Evolutionary conservation across 2,113 vertebrate genomes (phyloP), one percentile per base, ranked within the genome.

Genomic region (Calyptommatus sinebrachiatus): DNA sequence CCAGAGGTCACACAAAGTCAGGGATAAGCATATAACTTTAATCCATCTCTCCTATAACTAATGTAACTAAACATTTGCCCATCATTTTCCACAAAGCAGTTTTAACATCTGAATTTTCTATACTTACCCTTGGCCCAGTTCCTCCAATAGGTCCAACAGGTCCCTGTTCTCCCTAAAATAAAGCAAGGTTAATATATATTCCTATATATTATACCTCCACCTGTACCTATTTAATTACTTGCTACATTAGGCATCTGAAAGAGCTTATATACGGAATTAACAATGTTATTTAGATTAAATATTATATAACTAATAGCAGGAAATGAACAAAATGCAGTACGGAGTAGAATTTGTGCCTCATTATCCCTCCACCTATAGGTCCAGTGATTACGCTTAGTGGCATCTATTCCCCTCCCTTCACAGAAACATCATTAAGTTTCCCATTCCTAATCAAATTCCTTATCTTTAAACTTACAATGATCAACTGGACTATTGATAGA

Each of bases 91-190:
- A 35, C 29, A 26, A 18, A 9, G 3, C 35, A 31, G 14, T 46
- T 79, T 21, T 79, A 63, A 45, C 48, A 28, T 14, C 1, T 8
- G 20, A 50, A 12, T 69, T 74, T 41, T 68, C 80, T 46, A 73
- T 85, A 96, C 97, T 93, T 96, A 99, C 98, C 90, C 87, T 93
- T 79, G 96, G 94, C 78, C 98, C 98, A 0, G 92, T 68, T 70
- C 88, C 94, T 89, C 98, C 98, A 84, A 90, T 87, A 77, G 96
- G 95, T 90, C 98, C 98, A 63, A 90, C 24, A 79, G 96, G 95
- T 93, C 98, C 98, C 92, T 97, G 96, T 87, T 98, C 97, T 81
- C 98, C 98, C 98, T 99, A 71, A 91, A 88, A 91, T 84, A 82
- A 89, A 82, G 92, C 69, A 6, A 89, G n/a, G 72, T 2, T 78